Evolutionary conservation across 2,797 vertebrate species (phyloP), one percentile per base, ranked within the genome.

Genomic region (Loriculus beryllinus): DNA sequence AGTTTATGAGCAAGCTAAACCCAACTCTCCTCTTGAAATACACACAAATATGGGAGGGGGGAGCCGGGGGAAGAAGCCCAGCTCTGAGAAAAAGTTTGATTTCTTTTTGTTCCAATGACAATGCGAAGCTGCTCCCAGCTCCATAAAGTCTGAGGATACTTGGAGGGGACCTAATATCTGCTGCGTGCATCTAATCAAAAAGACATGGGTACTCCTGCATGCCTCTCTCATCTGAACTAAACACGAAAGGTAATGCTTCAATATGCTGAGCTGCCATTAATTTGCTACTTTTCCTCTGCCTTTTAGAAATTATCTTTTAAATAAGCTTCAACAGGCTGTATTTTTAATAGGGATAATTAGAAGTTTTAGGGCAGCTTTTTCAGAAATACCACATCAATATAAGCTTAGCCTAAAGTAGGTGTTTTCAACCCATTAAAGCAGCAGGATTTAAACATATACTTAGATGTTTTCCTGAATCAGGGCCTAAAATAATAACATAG

Each of bases 1-100:
- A 97, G 91, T 86, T 97, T 86, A 91, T 95, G 97, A 97, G 96
- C 94, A 92, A 96, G 88, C 96, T 86, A 33, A 96, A 88, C 88
- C 84, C 18, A 57, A 67, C 90, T 90, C 95, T 95, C 89, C 93
- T 82, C 92, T 86, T 10, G 70, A 54, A 94, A 78, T 90, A 91
- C 95, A 97, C 82, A 97, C 94, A 96, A 93, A 94, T 97, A 97
- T 79, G 86, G 91, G 95, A 64, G 90, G 91, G 90, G 97, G 91
- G 54, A 87, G 77, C 35, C 1, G 10, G 48, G 64, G 49, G 51
- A 94, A 95, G 87, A 85, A 91, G 82, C 33, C 74, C 67, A 90
- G 86, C 90, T 93, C 79, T 1, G 13, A 92, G 68, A 57, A 77
- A 70, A 51, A 40, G n/a, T 82, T 78, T 31, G 72, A 9, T 56